Base-by-base conservation (phyloP, 2,797 vertebrate genomes). In the Thunnus albacares region DNA sequence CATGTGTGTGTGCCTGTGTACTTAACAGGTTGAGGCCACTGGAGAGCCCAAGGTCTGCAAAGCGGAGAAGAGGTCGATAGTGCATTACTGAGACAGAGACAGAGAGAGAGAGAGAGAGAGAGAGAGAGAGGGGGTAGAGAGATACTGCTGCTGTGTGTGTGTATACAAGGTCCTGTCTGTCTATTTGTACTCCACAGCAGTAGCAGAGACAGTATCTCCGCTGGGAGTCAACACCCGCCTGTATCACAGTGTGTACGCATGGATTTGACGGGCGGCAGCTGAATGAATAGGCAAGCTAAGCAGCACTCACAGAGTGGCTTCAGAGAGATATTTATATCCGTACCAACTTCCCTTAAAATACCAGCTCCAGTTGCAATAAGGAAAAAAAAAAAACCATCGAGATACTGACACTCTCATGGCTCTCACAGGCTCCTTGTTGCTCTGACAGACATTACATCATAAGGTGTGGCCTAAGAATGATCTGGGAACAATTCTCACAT, bases 1-100 rank as follows among this genome's bases (percentile, higher is more conserved):
- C 53, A 26, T 78, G 87, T 72, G 83, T 71, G 81, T 43, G 77
- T 52, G 79, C 75, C 56, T 82, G 83, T 83, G 81, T 85, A 90
- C 90, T 93, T 90, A 91, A 90, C 91, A 87, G 86, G 88, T 84
- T 68, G 83, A 75, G 92, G 90, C 91, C 93, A 86, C 88, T 64
- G 84, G 87, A 92, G 90, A 91, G 85, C 84, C 81, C 87, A 83
- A 85, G 90, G 90, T 92, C 91, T 93, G 90, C 89, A 87, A 86
- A 93, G 88, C 78, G 82, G 82, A 74, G 80, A 87, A 80, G 82
- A 88, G 90, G 94, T 94, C 93, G 91, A 94, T 94, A 92, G 92
- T 89, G 89, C 91, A 93, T 94, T 93, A 93, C 87, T 35, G 86
- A 89, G 80, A 79, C 13, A 73, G 69, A 82, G 52, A 59, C 57